phyloP scores from a whole-genome alignment of 1,140 invertebrate genomes.

The Heterodera carotae region DNA sequence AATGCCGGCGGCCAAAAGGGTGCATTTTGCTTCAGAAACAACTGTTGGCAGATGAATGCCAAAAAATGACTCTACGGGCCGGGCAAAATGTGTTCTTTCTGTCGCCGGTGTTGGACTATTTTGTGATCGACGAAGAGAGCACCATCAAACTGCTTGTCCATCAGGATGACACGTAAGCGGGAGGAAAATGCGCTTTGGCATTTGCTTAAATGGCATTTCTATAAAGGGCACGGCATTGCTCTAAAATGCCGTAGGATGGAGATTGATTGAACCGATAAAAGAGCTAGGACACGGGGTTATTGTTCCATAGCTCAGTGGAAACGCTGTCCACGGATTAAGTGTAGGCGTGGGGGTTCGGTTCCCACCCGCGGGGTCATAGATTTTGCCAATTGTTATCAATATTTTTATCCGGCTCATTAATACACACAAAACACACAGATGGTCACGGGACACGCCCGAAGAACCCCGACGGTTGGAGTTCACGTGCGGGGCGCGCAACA shows the following conservation, averaged over 20 bases:
- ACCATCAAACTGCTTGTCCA: conserved; percentile 48
- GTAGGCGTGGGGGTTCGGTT: no score
- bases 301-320: no score
- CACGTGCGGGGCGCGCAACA: conserved; percentile 39
- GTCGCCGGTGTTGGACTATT: conserved; percentile 47
- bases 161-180: conserved; percentile 45
- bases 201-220: conserved; percentile 12
- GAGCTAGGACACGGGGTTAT: no score
- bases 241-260: no score
- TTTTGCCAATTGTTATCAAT: no score
- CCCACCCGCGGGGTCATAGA: no score
- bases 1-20: no score
- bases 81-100: conserved; percentile 46
- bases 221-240: no score
- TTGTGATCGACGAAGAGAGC: conserved; percentile 43
- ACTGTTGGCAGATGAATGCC: conserved; percentile 25
- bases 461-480: conserved; percentile 33
- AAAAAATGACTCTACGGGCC: conserved; percentile 1
- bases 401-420: no score
- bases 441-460: conserved; percentile 34
- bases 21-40: conserved; percentile 32
- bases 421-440: conserved; percentile 3
- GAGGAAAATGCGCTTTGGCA: not conserved
- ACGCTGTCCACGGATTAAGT: no score
- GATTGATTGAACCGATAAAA: no score